Evolutionary conservation across 2,888 invertebrate species (phyloP).

Genomic region (Erebia epiphron): DNA sequence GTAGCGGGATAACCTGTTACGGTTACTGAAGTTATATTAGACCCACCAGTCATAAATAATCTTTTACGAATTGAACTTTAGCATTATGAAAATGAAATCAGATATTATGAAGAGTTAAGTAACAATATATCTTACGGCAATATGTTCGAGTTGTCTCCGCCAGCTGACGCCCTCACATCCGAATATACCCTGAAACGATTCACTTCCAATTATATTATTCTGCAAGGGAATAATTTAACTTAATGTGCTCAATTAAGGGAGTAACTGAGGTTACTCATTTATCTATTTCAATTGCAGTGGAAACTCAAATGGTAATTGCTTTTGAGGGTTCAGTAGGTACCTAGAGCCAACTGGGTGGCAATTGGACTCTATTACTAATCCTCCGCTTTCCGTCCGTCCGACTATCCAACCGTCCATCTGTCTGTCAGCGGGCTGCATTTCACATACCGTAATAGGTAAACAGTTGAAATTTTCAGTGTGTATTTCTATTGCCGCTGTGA

Average conservation of each 20-base stretch:
- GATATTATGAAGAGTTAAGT: constrained; percentile 3
- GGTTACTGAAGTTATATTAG: too few relatives aligned
- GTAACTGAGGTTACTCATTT: not conserved
- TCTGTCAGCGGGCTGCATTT: too few relatives aligned
- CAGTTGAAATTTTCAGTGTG: too few relatives aligned
- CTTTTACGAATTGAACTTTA: not conserved
- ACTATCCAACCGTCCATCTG: too few relatives aligned
- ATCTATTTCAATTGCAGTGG: not conserved
- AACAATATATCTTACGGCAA: constrained; percentile 49
- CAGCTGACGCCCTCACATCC: constrained; percentile 49
- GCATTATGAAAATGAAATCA: not conserved
- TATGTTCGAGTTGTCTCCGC: constrained; percentile 47
- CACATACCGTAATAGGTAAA: too few relatives aligned
- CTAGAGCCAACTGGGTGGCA: too few relatives aligned
- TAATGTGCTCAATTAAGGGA: not conserved
- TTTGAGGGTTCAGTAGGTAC: not conserved
- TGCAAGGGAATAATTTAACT: not conserved
- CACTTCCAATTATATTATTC: constrained; percentile 26
- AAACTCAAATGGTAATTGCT: not conserved
- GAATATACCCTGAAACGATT: constrained; percentile 51
- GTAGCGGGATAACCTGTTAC: too few relatives aligned
- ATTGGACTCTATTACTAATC: too few relatives aligned
- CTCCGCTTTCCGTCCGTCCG: too few relatives aligned
- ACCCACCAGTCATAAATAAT: too few relatives aligned
- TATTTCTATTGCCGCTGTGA: too few relatives aligned